Evolutionary conservation across 1,140 invertebrate genomes (phyloP).

Genomic region (Aphis craccivora): DNA sequence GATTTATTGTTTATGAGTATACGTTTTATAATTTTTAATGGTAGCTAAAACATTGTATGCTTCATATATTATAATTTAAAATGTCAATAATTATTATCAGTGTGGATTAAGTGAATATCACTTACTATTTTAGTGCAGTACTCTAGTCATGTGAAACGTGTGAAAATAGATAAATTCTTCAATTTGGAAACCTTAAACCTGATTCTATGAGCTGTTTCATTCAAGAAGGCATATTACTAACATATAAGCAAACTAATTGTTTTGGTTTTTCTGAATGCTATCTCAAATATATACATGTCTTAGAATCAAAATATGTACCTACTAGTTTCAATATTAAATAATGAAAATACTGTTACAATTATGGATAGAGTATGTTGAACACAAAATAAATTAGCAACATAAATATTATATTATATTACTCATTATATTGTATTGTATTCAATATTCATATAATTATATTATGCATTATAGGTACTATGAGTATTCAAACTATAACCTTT

Average conservation of each 20-base stretch:
- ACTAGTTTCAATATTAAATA: neutral
- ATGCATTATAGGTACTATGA: no score
- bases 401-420: no score
- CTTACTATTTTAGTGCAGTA: neutral
- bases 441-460: no score
- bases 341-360: neutral
- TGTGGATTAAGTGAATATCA: neutral
- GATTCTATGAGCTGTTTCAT: no score
- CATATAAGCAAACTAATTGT: neutral
- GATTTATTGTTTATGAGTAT: neutral
- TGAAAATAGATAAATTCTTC: neutral
- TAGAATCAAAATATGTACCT: neutral
- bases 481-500: no score
- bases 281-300: neutral
- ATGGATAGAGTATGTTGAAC: neutral
- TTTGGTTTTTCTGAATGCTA: neutral
- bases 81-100: neutral
- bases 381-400: no score
- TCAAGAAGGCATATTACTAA: no score
- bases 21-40: neutral
- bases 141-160: neutral
- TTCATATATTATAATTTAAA: neutral
- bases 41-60: neutral
- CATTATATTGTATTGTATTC: no score
- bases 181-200: neutral